Base-by-base conservation (phyloP, 2,113 vertebrate species). In the Leucopsar rothschildi region DNA sequence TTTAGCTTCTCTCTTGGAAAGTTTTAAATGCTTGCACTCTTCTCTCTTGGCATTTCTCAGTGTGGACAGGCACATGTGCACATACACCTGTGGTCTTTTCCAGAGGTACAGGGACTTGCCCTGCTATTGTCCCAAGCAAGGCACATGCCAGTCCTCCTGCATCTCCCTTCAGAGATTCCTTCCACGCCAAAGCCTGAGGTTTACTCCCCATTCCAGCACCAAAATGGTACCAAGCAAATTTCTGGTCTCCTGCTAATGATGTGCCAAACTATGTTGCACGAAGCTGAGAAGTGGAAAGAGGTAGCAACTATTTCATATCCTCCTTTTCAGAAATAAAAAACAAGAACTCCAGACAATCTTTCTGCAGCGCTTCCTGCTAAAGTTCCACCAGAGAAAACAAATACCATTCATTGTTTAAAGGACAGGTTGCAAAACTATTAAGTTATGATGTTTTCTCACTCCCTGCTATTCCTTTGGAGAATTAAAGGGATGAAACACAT, bases 291-390 rank as follows among this genome's bases (percentile, higher is more conserved):
- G 59, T 70, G 10, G 88, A 83, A 93, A 84, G 79, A n/a, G 35
- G 64, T 7, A 93, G 60, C 47, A 76, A 61, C 18, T 84, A 86
- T 86, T 94, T 93, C 86, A 95, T 37, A 94, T 93, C 92, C 88
- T 86, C 72, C 61, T 94, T 90, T 59, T 78, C 82, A 78, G 72
- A 64, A 94, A 82, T 18, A 39, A 88, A 79, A 82, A 44, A 3
- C 63, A 86, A 87, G 65, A 84, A 86, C 29, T n/a, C 33, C 17
- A 19, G 61, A 6, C 16, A 64, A 88, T 8, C 44, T 40, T 65
- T 93, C 28, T 84, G 65, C 72, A 95, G 72, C 68, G 65, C 37
- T 96, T 95, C 76, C 85, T 90, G 79, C 71, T 86, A 28, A 82
- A 81, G 52, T 65, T 56, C 52, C 27, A 73, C 20, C 7, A 0